Evolutionary conservation across 2,113 vertebrate genomes (phyloP).

Genomic region (Lophura nycthemera): DNA sequence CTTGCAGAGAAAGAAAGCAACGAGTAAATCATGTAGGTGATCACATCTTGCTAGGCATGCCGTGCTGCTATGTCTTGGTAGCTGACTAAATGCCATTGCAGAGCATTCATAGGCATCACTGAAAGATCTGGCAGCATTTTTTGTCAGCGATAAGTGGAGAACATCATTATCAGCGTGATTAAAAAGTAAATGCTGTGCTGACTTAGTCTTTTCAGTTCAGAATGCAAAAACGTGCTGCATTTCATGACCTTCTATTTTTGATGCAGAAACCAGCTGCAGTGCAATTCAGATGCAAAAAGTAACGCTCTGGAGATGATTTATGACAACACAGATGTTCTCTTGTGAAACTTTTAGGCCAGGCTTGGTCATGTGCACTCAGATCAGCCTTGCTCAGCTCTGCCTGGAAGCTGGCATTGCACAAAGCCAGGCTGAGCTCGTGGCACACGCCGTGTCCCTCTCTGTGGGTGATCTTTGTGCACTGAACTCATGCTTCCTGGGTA

Average conservation of each 20-base stretch:
- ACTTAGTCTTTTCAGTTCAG: background rate
- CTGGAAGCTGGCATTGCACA: background rate
- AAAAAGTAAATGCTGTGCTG: background rate
- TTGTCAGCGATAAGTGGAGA: background rate
- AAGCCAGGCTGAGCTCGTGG: background rate
- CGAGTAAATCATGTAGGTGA: background rate
- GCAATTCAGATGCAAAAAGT: background rate
- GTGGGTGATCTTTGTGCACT: accelerated
- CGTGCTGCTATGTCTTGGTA: background rate
- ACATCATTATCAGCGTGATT: background rate
- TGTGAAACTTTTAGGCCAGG: background rate
- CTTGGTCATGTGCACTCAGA: background rate
- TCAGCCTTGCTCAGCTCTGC: background rate
- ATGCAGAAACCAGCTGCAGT: background rate
- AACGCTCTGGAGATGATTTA: background rate
- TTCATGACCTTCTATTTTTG: background rate
- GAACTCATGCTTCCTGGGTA: accelerated
- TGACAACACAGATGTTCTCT: background rate
- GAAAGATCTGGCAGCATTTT: background rate
- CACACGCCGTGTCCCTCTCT: background rate
- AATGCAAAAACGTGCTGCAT: background rate
- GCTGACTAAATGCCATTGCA: background rate
- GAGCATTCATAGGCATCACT: background rate
- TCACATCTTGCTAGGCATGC: background rate
- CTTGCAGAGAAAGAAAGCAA: no score